Conservation (phyloP, 1,140 invertebrate species). For the Achatina immaculata region DNA sequence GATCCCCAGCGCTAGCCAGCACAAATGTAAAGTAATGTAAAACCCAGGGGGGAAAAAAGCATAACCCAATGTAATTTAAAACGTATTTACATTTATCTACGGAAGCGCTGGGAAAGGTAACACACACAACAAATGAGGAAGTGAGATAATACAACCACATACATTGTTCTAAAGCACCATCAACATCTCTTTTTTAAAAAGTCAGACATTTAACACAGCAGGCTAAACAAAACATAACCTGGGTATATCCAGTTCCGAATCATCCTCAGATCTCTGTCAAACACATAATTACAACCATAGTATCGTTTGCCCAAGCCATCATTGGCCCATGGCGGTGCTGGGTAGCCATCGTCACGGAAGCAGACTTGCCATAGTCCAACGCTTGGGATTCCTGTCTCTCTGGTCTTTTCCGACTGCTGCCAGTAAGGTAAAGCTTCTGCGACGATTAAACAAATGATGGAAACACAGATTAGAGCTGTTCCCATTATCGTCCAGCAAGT, state of each 20-base stretch:
- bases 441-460: slow-evolving; percentile 21
- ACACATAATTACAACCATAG: slow-evolving; percentile 38
- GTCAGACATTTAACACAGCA: too few species aligned
- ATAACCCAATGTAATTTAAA: too few species aligned
- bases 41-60: too few species aligned
- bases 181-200: too few species aligned
- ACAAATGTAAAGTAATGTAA: too few species aligned
- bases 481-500: slow-evolving; percentile 20
- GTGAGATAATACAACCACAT: too few species aligned
- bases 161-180: too few species aligned
- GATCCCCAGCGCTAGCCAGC: too few species aligned
- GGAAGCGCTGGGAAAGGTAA: too few species aligned
- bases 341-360: slow-evolving; percentile 34
- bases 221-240: background rate
- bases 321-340: slow-evolving; percentile 30
- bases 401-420: slow-evolving; percentile 28
- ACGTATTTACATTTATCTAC: too few species aligned
- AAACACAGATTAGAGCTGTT: background rate
- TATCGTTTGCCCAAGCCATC: slow-evolving; percentile 34
- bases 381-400: slow-evolving; percentile 35
- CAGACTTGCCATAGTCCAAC: slow-evolving; percentile 42
- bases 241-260: slow-evolving; percentile 38
- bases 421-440: slow-evolving; percentile 38
- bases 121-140: too few species aligned
- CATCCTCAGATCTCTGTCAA: slow-evolving; percentile 34